These are phyloP conservation scores for Anthoscopus minutus DNA, from an alignment of 2,113 vertebrate genomes.

Conservation along the genomic window DNA sequence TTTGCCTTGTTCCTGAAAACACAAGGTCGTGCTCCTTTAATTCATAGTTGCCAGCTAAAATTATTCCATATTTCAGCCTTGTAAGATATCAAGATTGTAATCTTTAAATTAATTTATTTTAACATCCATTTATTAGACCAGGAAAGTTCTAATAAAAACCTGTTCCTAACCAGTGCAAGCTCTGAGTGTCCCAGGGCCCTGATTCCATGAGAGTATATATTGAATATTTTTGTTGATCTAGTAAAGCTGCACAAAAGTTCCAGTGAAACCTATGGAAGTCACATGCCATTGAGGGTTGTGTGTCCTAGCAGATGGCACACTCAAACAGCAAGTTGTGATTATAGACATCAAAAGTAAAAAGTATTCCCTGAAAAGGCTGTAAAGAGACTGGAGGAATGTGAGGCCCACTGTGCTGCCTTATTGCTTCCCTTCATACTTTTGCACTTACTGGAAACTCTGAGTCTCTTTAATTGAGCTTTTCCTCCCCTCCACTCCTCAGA, in stretches of 20 bases:
- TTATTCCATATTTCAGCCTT: background rate
- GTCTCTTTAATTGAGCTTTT: slow-evolving; percentile 39
- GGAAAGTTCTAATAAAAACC: background rate
- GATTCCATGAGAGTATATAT: background rate
- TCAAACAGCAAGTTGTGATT: background rate
- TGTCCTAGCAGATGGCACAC: background rate
- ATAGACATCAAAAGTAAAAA: slow-evolving; percentile 12
- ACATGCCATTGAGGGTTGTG: background rate
- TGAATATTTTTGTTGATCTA: background rate
- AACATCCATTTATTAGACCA: background rate
- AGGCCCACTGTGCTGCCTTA: background rate
- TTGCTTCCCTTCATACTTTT: slow-evolving; percentile 14
- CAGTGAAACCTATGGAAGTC: background rate
- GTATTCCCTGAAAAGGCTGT: background rate
- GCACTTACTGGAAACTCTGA: background rate
- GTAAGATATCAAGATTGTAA: background rate
- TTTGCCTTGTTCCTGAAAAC: background rate
- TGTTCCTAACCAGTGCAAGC: background rate
- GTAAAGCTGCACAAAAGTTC: background rate
- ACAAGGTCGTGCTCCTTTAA: background rate
- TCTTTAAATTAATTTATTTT: background rate
- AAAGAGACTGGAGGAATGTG: slow-evolving; percentile 21
- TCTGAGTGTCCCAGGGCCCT: background rate
- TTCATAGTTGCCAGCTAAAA: background rate
- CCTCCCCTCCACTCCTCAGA: background rate